Evolutionary conservation across 2,113 vertebrate species (phyloP), one percentile per base, ranked within the genome.

Genomic region (Strix uralensis): DNA sequence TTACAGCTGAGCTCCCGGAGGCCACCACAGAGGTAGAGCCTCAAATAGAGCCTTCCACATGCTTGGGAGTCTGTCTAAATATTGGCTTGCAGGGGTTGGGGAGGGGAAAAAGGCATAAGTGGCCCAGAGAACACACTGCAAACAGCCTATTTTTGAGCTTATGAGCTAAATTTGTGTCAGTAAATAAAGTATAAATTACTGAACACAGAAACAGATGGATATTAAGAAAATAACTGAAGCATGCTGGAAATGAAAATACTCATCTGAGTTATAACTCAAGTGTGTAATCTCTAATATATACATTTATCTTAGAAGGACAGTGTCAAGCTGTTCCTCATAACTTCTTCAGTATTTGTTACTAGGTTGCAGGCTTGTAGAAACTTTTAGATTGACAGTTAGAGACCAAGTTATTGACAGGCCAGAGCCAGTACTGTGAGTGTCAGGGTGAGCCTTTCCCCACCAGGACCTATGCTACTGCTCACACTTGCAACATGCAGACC

Each of bases 211-310:
- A 89, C 54, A 91, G 91, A 94, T 95, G 92, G 94, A 55, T 83
- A 94, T 96, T 96, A 95, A 86, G 40, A 81, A 97, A 94, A 81
- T 58, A 96, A 92, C 63, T 20, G 86, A 95, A 87, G 91, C 89
- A 79, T 17, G n/a, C 46, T 62, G 21, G 19, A 81, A 94, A 77
- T 40, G 23, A 87, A 92, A 86, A 97, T 54, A 85, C 26, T 54
- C 63, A 74, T 80, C 32, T 0, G 13, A 81, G 90, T 69, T 52
- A n/a, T 30, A 74, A 82, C 52, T 87, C 51, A 44, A 85, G 81
- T 86, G 61, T 69, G 27, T 91, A 96, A 92, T 86, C 74, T 57
- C 70, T 75, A 85, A 93, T 55, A 84, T 40, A 93, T 67, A 95
- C 71, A 94, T 95, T 91, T 78, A 75, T 95, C 94, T 93, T 90